A percentile compares a stretch with the other conserved stretches of the same genome.
phyloP scores from a whole-genome alignment of 2,797 vertebrate species.

The Karalla daura region DNA sequence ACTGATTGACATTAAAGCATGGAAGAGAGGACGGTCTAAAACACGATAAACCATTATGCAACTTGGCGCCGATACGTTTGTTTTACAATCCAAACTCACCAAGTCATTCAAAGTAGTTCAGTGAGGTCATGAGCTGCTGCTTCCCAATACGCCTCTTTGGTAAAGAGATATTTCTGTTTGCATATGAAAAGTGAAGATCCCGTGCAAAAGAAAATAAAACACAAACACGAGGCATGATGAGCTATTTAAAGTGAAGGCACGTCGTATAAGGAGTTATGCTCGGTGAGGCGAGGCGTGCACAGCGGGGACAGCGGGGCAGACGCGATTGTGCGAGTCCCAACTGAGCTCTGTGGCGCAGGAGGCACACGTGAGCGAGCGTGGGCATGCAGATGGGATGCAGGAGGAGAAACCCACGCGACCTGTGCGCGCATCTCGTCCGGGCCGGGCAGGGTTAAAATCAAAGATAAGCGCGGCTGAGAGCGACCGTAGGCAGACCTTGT shows the following conservation, averaged over 20 bases:
- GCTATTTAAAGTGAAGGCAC: not conserved
- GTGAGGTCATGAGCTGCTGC: slow-evolving; percentile 30
- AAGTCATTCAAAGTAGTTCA: slow-evolving; percentile 34
- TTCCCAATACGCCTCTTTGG: slow-evolving; percentile 46
- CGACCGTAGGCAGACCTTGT: too few species aligned
- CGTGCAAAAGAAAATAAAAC: slow-evolving; percentile 30
- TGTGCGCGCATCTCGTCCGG: too few species aligned
- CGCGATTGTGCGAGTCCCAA: too few species aligned
- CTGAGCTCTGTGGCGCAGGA: too few species aligned
- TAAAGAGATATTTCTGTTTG: slow-evolving; percentile 38
- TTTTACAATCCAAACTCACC: not conserved
- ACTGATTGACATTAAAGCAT: not conserved
- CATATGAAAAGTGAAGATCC: slow-evolving; percentile 15
- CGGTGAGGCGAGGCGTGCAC: too few species aligned
- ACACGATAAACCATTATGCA: not conserved
- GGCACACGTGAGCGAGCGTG: too few species aligned
- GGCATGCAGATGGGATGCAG: too few species aligned
- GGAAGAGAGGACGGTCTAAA: not conserved
- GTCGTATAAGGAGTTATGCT: too few species aligned
- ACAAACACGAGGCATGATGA: not conserved
- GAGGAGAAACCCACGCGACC: too few species aligned
- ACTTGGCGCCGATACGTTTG: slow-evolving; percentile 17
- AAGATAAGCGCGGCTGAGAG: too few species aligned
- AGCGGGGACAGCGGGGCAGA: too few species aligned
- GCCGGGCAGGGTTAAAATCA: too few species aligned